Evolutionary conservation across 2,113 vertebrate genomes (phyloP).

Genomic region (Takifugu bimaculatus): DNA sequence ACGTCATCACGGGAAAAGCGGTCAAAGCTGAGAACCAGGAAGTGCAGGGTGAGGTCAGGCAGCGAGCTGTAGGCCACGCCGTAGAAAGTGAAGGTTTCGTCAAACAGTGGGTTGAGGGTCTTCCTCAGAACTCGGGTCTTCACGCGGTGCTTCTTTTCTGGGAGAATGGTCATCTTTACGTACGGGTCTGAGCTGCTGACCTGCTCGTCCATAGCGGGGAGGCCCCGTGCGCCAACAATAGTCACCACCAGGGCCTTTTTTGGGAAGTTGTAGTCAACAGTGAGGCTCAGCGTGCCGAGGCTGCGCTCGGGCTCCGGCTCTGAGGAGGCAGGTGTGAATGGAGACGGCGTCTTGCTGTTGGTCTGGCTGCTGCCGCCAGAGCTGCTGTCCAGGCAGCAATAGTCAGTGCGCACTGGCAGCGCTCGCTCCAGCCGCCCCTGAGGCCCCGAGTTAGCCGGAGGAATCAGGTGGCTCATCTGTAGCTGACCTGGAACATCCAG

Average conservation of each 20-base stretch:
- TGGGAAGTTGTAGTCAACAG: conserved; percentile 96
- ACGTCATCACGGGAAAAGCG: conserved; percentile 94
- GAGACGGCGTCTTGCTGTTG: conserved; percentile 77
- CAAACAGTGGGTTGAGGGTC: conserved; percentile 89
- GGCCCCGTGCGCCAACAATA: conserved; percentile 87
- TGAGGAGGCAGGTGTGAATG: conserved; percentile 76
- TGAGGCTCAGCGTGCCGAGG: conserved; percentile 85
- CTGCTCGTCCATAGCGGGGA: conserved; percentile 88
- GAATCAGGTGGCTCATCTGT: conserved; percentile 68
- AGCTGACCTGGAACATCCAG: conserved; percentile 64
- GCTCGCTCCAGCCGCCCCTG: conserved; percentile 59
- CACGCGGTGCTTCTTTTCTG: conserved; percentile 92
- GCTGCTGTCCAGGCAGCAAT: conserved; percentile 83
- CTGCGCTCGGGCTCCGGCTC: conserved; percentile 61
- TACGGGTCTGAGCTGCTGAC: conserved; percentile 89
- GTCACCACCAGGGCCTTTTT: conserved; percentile 97
- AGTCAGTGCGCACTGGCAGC: conserved; percentile 76
- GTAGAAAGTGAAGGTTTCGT: conserved; percentile 98
- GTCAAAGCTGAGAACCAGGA: conserved; percentile 94
- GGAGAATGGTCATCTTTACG: conserved; percentile 97
- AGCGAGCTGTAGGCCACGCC: conserved; percentile 91
- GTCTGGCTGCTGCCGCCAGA: conserved; percentile 76
- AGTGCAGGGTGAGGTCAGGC: conserved; percentile 91
- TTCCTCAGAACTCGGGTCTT: conserved; percentile 94
- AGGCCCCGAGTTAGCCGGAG: conserved; percentile 29